Base-by-base conservation (phyloP, 2,888 invertebrate species). In the Hybos culiciformis region DNA sequence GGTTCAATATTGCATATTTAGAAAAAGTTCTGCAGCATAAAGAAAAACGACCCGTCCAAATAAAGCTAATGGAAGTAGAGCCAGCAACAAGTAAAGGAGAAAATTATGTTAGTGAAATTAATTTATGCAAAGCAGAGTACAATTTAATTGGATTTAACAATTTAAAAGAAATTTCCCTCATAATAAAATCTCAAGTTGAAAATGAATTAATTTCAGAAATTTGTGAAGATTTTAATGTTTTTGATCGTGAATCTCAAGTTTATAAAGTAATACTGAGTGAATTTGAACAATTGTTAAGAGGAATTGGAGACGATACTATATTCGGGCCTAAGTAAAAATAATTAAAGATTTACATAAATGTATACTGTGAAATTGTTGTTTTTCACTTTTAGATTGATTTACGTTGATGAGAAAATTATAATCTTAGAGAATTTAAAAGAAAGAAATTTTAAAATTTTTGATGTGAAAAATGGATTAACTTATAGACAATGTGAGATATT, bases 391-490 rank as follows among this genome's bases (percentile, higher is more conserved):
- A 57, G 56, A 47, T 49, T 52, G 11, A 46, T 59, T 39, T 56
- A 55, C 46, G 50, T 54, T 14, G 57, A 57, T 46, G 53, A 55
- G 9, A 51, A 52, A 12, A 44, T 54, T 4, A 55, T 59, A 39
- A 57, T 73, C 3, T 53, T 73, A 42, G 72, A 75, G 49, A 74
- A 75, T 56, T 58, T 75, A 29, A 63, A 66, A n/a, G 56, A 61
- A 5, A 52, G 60, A 26, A 72, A 71, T 5, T 75, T 65, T 52
- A 56, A 59, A 21, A 70, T 73, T 60, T 60, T 64, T 2, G 62
- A 69, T 50, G 62, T 72, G 32, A 65, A 67, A 45, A 47, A 56
- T 29, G 72, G 73, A 18, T 58, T 74, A 8, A 70, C 72, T 54
- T 57, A 66, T 38, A 57, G 62, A 4, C 72, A 73, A 49, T 66